Evolutionary conservation across 1,140 invertebrate genomes (phyloP), one percentile per base, ranked within the genome.

Genomic region (Bemisia tabaci): DNA sequence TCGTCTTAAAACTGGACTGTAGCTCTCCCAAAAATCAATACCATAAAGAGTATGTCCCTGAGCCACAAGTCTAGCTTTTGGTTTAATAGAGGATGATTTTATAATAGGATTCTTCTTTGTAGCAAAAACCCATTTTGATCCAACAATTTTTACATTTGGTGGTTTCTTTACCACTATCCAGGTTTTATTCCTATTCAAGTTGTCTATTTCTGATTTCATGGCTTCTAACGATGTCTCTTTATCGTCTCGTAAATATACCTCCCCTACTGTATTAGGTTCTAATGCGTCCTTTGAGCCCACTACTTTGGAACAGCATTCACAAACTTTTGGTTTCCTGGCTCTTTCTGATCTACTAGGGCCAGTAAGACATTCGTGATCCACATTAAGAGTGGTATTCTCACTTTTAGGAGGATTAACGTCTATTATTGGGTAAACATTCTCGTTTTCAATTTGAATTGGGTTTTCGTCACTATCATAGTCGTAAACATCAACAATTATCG

Each of bases 51-150:
- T n/a, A n/a, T n/a, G n/a, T n/a, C 72, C 72, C 67, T 66, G 68
- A 12, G 70, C 73, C 17, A 72, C 72, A 59, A 74, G 67, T 65
- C 73, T 64, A 1, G 72, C 72, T 65, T 68, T 70, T 27, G 66
- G 65, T 27, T 65, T 65, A 21, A 70, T 21, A 1, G 59, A 60
- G n/a, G n/a, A n/a, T n/a, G n/a, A n/a, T n/a, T n/a, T n/a, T 25
- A 66, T 64, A 59, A 71, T 64, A 33, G 65, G 12, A 17, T 68
- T 65, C 58, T 58, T 2, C 60, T 73, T 71, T 27, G 61, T 67
- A 59, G 60, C 65, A 59, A 63, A 71, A n/a, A 71, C 60, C 70
- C 65, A 72, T 27, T 68, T 68, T 60, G 58, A 48, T 21, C 23
- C 61, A 25, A 67, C 58, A 22, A 48, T 9, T 25, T 60, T 65